phyloP scores from a whole-genome alignment of 1,140 invertebrate species.

The Hyphantria cunea region DNA sequence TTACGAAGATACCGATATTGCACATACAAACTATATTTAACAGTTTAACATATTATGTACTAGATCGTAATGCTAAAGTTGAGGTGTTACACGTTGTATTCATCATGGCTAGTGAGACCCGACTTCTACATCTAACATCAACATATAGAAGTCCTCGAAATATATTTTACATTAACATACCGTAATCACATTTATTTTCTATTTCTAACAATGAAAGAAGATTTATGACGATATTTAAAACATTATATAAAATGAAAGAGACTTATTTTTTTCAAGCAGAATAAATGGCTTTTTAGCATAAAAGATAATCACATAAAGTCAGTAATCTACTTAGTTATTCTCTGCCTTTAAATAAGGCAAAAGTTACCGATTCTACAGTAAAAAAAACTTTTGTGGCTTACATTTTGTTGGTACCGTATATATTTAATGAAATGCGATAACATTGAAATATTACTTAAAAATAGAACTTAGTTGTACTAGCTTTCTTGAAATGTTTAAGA shows the following conservation, averaged over 20 bases:
- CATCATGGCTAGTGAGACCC: too few species aligned
- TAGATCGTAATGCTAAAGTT: too few species aligned
- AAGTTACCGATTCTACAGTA: slow-evolving; percentile 30
- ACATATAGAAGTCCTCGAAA: too few species aligned
- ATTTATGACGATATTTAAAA: not conserved
- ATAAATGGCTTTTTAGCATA: not conserved
- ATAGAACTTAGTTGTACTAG: not conserved
- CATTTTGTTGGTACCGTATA: slow-evolving; percentile 6
- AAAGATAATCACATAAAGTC: not conserved
- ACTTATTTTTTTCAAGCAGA: slow-evolving; percentile 1
- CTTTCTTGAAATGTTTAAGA: too few species aligned
- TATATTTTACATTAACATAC: too few species aligned
- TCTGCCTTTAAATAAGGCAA: slow-evolving; percentile 28
- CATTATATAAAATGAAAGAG: not conserved
- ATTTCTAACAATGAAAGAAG: not conserved
- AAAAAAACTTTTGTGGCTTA: slow-evolving; percentile 41
- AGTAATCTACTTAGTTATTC: slow-evolving; percentile 18
- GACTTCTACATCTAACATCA: too few species aligned
- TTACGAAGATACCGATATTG: too few species aligned
- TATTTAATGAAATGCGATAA: not conserved
- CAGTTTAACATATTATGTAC: too few species aligned
- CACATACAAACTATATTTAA: too few species aligned
- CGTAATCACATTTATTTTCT: too few species aligned
- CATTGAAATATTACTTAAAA: slow-evolving; percentile 1
- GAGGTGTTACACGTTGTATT: too few species aligned